These are phyloP conservation scores for Stenolophus ochropezus DNA, from an alignment of 2,888 invertebrate species.

Conservation along the genomic window DNA sequence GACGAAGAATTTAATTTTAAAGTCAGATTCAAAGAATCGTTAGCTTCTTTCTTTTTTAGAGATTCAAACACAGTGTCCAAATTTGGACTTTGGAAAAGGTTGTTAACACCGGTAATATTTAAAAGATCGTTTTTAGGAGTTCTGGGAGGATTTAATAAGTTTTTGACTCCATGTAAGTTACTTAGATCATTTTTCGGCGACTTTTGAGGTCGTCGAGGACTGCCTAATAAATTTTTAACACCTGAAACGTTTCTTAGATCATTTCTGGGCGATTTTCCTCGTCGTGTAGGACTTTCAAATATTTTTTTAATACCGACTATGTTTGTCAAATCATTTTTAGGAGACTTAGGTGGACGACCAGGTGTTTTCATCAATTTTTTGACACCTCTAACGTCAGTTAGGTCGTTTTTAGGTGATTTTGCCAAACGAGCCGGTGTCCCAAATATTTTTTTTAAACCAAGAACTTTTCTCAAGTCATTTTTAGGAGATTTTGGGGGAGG, in stretches of 20 bases:
- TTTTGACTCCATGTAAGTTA: constrained; percentile 62
- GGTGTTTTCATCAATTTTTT: constrained; percentile 68
- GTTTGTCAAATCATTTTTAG: constrained; percentile 69
- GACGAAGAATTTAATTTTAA: not conserved
- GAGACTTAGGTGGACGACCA: constrained; percentile 65
- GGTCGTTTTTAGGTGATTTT: constrained; percentile 70
- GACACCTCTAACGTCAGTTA: constrained; percentile 72
- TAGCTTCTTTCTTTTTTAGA: not conserved
- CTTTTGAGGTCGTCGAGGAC: constrained; percentile 61
- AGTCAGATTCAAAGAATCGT: not conserved
- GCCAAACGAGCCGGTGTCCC: constrained; percentile 59
- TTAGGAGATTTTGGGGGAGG: constrained; percentile 63
- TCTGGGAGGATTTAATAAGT: not conserved
- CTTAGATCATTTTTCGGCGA: constrained; percentile 63
- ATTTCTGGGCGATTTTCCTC: constrained; percentile 58
- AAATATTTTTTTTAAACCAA: constrained; percentile 71
- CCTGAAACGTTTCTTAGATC: constrained; percentile 66
- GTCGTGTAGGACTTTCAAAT: constrained; percentile 61
- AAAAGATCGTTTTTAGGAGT: constrained; percentile 62
- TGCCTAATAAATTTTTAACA: constrained; percentile 61
- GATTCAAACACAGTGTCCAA: not conserved
- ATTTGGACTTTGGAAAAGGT: not conserved
- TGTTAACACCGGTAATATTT: constrained; percentile 62
- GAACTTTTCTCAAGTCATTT: constrained; percentile 70
- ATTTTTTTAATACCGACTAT: constrained; percentile 61